Conservation (phyloP, 1,140 invertebrate genomes). For the roundworm (Caenorhabditis elegans) region DNA sequence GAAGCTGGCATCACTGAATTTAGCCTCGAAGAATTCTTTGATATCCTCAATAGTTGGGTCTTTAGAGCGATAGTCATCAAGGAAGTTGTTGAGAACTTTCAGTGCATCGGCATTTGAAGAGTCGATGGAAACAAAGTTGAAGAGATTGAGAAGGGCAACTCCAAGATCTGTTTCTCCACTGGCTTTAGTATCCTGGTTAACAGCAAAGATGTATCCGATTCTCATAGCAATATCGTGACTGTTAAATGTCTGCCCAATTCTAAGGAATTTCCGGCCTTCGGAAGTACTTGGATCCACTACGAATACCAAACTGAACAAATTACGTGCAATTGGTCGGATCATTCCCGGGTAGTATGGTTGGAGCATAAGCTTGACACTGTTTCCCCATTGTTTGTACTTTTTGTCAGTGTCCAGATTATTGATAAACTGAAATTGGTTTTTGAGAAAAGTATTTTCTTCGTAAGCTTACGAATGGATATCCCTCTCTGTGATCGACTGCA, state of each 20-base stretch:
- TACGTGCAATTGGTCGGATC: slow-evolving; percentile 84
- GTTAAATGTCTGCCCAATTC: slow-evolving; percentile 86
- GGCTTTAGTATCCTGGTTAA: slow-evolving; percentile 71
- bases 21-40: slow-evolving; percentile 75
- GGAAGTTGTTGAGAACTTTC: slow-evolving; percentile 45
- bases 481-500: slow-evolving; percentile 67
- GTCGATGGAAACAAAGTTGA: slow-evolving; percentile 82
- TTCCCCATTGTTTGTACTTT: slow-evolving; percentile 82
- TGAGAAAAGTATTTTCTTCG: slow-evolving; percentile 57
- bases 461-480: slow-evolving; percentile 75
- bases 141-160: slow-evolving; percentile 84
- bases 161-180: slow-evolving; percentile 76
- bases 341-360: slow-evolving; percentile 94
- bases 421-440: slow-evolving; percentile 77
- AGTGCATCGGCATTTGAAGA: neutral
- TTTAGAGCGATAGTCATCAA: slow-evolving; percentile 54
- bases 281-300: slow-evolving; percentile 82
- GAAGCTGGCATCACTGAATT: slow-evolving; percentile 74
- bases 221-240: slow-evolving; percentile 78
- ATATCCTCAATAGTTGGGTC: slow-evolving; percentile 73
- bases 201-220: slow-evolving; percentile 85
- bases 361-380: slow-evolving; percentile 83
- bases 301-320: slow-evolving; percentile 88
- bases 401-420: slow-evolving; percentile 92
- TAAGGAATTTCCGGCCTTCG: slow-evolving; percentile 76